Base-by-base conservation (phyloP, 2,797 vertebrate genomes). In the Acanthornis magna region DNA sequence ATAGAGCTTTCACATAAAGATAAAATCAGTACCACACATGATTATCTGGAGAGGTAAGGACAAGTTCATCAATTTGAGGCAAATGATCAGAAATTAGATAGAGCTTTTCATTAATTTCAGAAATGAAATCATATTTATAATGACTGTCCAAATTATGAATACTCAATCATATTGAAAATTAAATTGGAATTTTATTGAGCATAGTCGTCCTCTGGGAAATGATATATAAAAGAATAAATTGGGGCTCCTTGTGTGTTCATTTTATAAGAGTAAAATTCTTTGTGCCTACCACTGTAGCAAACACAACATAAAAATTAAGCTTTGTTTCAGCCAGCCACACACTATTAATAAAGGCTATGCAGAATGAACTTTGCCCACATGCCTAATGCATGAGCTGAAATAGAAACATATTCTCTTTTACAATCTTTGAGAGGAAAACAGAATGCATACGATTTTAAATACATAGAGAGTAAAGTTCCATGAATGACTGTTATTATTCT, bases 111-210 rank as follows among this genome's bases (percentile, higher is more conserved):
- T 63, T 91, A 76, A 54, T 32, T 58, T 81, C 43, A 66, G 54
- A 84, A 95, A 68, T 88, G 0, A 58, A 93, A 68, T 51, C 29
- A 36, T 84, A 88, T 12, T 5, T 53, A n/a, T 38, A 76, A 87
- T 42, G 32, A 45, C 12, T 18, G 27, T 42, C 26, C 57, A 76
- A 76, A 78, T 81, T 58, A 57, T 1, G 1, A 88, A 83, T 72
- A 83, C 89, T 38, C 50, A 51, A 86, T 81, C 18, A 81, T 30
- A 90, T 32, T 57, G 32, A 90, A 86, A 93, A 88, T 71, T 60
- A 91, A 89, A 91, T 81, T 26, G 11, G 58, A 63, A 78, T 93
- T 62, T 73, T 70, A 89, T 45, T 70, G 13, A 92, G 1, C 2
- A 1, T 23, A 73, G 22, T 38, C 11, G 4, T 84, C 23, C 60